A percentile compares a stretch with the other conserved stretches of the same genome.
phyloP scores from a whole-genome alignment of 2,797 vertebrate species.

The Eutrigla gurnardus region DNA sequence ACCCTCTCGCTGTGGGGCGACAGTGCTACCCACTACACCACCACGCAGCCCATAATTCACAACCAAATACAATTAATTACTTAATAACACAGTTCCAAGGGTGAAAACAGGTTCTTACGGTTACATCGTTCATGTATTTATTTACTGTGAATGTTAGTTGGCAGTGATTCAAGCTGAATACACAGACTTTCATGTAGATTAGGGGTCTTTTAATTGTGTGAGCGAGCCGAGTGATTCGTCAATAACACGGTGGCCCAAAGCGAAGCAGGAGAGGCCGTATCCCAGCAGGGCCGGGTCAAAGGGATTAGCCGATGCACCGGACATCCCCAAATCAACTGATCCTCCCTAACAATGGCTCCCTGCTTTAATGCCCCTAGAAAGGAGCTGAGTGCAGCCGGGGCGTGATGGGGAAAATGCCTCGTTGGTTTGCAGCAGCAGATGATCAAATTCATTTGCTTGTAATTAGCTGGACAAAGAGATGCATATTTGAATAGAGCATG shows the following conservation, averaged over 20 bases:
- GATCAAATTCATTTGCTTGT: constrained; percentile 43
- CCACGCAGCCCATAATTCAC: no score
- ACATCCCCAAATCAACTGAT: constrained; percentile 81
- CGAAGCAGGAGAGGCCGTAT: constrained; percentile 67
- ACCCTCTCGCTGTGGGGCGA: no score
- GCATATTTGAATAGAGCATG: constrained; percentile 28
- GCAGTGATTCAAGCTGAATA: neutral
- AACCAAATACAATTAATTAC: no score
- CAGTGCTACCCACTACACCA: no score
- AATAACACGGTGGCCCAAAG: constrained; percentile 49
- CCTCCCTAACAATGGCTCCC: constrained; percentile 65
- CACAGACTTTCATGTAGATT: constrained; percentile 21
- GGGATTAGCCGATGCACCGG: constrained; percentile 77
- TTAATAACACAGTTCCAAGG: neutral
- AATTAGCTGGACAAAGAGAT: constrained; percentile 53
- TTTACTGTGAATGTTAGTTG: neutral
- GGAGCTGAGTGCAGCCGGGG: constrained; percentile 33
- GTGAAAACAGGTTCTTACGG: neutral
- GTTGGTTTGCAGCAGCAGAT: constrained; percentile 46
- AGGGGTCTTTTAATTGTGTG: constrained; percentile 34
- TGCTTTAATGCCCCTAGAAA: constrained; percentile 63
- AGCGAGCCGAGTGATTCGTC: constrained; percentile 41
- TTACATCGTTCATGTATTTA: neutral
- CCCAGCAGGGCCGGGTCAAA: constrained; percentile 75
- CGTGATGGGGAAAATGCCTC: constrained; percentile 46